phyloP scores from a whole-genome alignment of 2,888 invertebrate genomes.

The Cistogaster globosa region DNA sequence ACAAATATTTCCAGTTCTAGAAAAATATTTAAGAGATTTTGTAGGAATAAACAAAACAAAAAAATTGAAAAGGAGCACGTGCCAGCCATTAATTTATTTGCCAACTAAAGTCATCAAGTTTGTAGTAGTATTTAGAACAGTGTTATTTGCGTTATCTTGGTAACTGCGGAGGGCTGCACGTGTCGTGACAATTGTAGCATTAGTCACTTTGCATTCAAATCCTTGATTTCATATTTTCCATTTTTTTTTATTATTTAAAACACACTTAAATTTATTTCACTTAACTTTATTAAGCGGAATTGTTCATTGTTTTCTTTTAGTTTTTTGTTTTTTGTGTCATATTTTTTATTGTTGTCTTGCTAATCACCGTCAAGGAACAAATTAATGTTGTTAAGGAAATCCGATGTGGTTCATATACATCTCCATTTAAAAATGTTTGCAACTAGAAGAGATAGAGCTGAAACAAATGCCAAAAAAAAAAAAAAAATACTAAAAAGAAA shows the following conservation, averaged over 20 bases:
- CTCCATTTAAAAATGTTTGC: constrained; percentile 37
- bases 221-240: constrained; percentile 32
- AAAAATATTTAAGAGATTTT: constrained; percentile 47
- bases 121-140: constrained; percentile 57
- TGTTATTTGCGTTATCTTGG: constrained; percentile 63
- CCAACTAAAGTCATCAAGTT: constrained; percentile 71
- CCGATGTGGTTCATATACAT: constrained; percentile 68
- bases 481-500: neutral
- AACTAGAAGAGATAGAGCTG: constrained; percentile 1
- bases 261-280: constrained; percentile 54
- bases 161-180: constrained; percentile 60
- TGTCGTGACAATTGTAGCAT: constrained; percentile 62
- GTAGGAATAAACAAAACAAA: constrained; percentile 20
- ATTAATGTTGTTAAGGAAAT: constrained; percentile 72
- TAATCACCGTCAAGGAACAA: constrained; percentile 71
- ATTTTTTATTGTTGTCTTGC: constrained; percentile 69
- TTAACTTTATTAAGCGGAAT: constrained; percentile 68
- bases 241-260: constrained; percentile 65
- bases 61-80: constrained; percentile 75
- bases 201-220: constrained; percentile 71
- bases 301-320: constrained; percentile 55
- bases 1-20: constrained; percentile 26
- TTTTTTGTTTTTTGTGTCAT: constrained; percentile 19
- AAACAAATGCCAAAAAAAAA: neutral
- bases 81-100: constrained; percentile 81